Evolutionary conservation across 2,113 vertebrate species (phyloP).

Genomic region (Cacatua alba): DNA sequence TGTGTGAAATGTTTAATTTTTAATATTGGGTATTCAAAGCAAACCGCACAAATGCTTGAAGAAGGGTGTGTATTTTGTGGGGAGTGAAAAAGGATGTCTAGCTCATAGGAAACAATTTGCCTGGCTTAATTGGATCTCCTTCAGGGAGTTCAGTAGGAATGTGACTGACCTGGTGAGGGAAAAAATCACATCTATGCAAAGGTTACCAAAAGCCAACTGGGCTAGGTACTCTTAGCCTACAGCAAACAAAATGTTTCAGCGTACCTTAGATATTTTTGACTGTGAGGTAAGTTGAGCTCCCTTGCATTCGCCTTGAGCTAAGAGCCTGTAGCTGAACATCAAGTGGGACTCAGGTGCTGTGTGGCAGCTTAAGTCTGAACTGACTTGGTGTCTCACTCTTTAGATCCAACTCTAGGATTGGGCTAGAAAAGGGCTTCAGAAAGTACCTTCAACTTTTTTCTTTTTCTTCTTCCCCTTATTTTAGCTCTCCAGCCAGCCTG

Average conservation of each 20-base stretch:
- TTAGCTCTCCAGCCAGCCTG: neutral
- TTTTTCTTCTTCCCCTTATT: neutral
- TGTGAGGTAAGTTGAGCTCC: neutral
- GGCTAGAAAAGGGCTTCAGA: neutral
- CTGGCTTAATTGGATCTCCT: neutral
- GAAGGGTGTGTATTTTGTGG: neutral
- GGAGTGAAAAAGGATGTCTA: neutral
- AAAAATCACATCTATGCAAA: neutral
- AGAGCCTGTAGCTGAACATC: neutral
- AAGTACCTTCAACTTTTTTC: neutral
- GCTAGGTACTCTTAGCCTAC: neutral
- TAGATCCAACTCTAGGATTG: neutral
- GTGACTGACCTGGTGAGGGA: neutral
- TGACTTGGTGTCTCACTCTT: neutral
- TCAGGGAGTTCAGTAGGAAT: neutral
- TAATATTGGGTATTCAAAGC: conserved; percentile 1
- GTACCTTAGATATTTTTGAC: neutral
- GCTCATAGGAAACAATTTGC: neutral
- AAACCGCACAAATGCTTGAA: neutral
- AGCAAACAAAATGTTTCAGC: neutral
- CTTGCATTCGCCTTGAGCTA: neutral
- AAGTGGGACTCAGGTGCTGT: neutral
- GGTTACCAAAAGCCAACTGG: neutral
- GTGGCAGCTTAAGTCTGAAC: neutral
- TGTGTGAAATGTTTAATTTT: conserved; percentile 9